Evolutionary conservation across 2,113 vertebrate species (phyloP).

Genomic region (Hippocampus guttulatus): DNA sequence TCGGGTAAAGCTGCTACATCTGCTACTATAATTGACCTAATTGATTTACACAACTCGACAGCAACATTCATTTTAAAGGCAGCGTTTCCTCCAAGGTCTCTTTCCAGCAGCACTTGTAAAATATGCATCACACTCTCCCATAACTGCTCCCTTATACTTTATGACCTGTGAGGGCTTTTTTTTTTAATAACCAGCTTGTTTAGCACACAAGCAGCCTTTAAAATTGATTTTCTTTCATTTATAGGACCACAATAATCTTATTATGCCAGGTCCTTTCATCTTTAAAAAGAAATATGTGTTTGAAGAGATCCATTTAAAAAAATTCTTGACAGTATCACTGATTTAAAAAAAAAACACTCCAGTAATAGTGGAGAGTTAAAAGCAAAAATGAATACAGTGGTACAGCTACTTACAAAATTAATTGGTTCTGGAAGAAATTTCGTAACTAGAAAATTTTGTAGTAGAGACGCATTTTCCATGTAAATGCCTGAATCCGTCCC

Average conservation of each 20-base stretch:
- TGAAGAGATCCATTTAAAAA: too few species aligned
- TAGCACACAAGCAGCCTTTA: background rate
- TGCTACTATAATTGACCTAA: conserved; percentile 48
- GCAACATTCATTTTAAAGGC: conserved; percentile 22
- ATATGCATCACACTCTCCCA: background rate
- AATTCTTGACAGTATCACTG: too few species aligned
- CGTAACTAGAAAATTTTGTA: too few species aligned
- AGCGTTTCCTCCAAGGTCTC: conserved; percentile 20
- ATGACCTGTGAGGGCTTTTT: background rate
- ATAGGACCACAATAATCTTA: background rate
- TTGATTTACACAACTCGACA: conserved; percentile 46
- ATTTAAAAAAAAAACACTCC: too few species aligned
- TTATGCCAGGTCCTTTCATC: background rate
- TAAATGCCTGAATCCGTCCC: too few species aligned
- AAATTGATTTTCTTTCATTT: background rate
- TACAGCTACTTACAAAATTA: too few species aligned
- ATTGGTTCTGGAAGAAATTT: too few species aligned
- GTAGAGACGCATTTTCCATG: too few species aligned
- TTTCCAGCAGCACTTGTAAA: conserved; percentile 9
- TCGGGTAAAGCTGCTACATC: conserved; percentile 33
- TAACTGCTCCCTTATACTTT: background rate
- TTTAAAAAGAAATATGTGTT: too few species aligned
- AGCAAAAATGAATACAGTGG: too few species aligned
- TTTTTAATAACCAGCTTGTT: background rate
- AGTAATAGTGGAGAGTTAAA: too few species aligned